Evolutionary conservation across 1,140 invertebrate species (phyloP), one percentile per base, ranked within the genome.

Genomic region (Hyles vespertilio): DNA sequence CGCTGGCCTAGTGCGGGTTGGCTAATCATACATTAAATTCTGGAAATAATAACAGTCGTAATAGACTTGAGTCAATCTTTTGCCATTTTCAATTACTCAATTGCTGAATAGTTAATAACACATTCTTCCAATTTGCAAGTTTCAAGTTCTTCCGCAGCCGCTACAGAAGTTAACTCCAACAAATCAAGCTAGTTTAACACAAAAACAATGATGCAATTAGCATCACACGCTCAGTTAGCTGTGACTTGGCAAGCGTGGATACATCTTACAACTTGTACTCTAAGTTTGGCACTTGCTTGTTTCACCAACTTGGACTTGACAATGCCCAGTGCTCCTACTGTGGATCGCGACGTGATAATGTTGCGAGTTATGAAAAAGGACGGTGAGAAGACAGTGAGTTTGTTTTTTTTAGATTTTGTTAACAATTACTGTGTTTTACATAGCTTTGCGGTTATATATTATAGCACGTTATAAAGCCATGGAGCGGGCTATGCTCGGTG

Each of bases 131-230:
- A 22, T 22, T 22, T 22, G 22, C 36, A 40, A 8, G 36, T 8
- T 40, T 9, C 44, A 45, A 48, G 5, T 11, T 48, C n/a, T 48
- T 48, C 12, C n/a, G 22, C 22, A 40, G 36, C 36, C 36, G n/a
- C 44, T 48, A n/a, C n/a, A 48, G 12, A 48, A 3, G n/a, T 5
- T 22, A 2, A 5, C 5, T 48, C n/a, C n/a, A 11, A 48, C 46
- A 48, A 48, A 48, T 48, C 46, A 40, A 11, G n/a, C 12, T 5
- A 22, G n/a, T 48, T 55, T 54, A 59, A 61, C 54, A 52, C 52
- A 67, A 63, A 65, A 69, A 69, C 66, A 71, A 71, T 60, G 57
- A 51, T 57, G 62, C 67, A 72, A 74, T 72, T 70, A 74, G 61
- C 62, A 68, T 67, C 60, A 67, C 66, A 63, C 48, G 67, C 61